Conservation (phyloP, 1,140 invertebrate species). For the Conopomorpha cramerella region DNA sequence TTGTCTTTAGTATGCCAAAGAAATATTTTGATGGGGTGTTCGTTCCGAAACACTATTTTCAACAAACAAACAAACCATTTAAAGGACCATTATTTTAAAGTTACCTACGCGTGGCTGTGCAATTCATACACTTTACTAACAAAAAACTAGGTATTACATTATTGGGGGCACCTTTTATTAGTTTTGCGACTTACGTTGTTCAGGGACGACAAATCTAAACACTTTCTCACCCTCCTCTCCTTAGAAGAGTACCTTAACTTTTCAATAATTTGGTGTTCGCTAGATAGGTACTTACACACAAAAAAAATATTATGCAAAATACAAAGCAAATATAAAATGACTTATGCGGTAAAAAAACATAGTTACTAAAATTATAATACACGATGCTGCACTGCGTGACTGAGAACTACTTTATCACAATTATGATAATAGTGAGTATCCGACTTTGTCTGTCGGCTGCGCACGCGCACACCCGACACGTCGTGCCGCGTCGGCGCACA, state of each 20-base stretch:
- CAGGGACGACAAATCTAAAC: no score
- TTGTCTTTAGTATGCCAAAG: constrained; percentile 59
- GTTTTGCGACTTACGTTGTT: no score
- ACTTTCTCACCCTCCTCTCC: no score
- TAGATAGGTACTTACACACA: neutral
- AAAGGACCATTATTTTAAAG: neutral
- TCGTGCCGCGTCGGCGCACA: no score
- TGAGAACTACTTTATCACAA: constrained; percentile 45
- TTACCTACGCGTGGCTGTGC: no score
- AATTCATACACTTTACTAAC: no score
- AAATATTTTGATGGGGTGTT: constrained; percentile 25
- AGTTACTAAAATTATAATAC: constrained; percentile 13
- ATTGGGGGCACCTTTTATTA: no score
- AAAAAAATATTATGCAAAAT: constrained; percentile 18
- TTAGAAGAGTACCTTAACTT: no score
- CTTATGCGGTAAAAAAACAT: constrained; percentile 11
- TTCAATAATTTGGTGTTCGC: neutral
- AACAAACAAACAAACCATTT: neutral
- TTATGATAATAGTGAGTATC: constrained; percentile 34
- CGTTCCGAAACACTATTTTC: neutral
- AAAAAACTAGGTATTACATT: no score
- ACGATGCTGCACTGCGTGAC: constrained; percentile 30
- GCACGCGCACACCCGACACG: no score
- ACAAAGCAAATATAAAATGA: constrained; percentile 11
- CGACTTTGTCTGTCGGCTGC: no score